Evolutionary conservation across 2,888 invertebrate species (phyloP), one percentile per base, ranked within the genome.

Genomic region (Urechis unicinctus): DNA sequence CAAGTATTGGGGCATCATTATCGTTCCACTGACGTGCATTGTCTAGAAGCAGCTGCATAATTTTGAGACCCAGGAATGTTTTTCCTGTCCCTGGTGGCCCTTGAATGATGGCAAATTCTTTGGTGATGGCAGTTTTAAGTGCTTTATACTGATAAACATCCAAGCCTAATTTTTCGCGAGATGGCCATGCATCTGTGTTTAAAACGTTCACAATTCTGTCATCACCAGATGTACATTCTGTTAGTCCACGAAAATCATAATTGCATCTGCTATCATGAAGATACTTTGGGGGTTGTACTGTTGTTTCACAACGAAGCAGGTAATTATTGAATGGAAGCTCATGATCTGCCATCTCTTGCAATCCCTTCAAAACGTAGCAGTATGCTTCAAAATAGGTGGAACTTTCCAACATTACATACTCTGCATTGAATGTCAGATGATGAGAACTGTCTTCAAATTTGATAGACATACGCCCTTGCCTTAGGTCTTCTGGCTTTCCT

Each of bases 341-440:
- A 5, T 82, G 77, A 26, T 79, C 67, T 44, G 78, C 77, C 50
- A 85, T 81, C 1, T 75, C 75, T 67, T 43, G 43, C 22, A 91
- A 70, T 9, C 85, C 85, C 63, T 81, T 82, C 52, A 88, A 78
- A 0, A 88, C 86, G 67, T 86, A 84, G 58, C 85, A 82, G 68
- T 89, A 89, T 0, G 88, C 87, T 67, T 88, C 88, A 69, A 89
- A 88, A 72, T 86, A 90, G 0, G 86, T 84, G 55, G 84, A 84
- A 55, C 86, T 85, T 71, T 89, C 88, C 2, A 87, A 81, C 86
- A 89, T 86, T 1, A 55, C 36, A 31, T 55, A 24, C 51, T n/a
- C n/a, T n/a, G n/a, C n/a, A n/a, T n/a, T n/a, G n/a, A n/a, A n/a
- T n/a, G n/a, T n/a, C n/a, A n/a, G n/a, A n/a, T n/a, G n/a, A n/a